Base-by-base conservation (phyloP, 1,140 invertebrate species). In the Atta texana region DNA sequence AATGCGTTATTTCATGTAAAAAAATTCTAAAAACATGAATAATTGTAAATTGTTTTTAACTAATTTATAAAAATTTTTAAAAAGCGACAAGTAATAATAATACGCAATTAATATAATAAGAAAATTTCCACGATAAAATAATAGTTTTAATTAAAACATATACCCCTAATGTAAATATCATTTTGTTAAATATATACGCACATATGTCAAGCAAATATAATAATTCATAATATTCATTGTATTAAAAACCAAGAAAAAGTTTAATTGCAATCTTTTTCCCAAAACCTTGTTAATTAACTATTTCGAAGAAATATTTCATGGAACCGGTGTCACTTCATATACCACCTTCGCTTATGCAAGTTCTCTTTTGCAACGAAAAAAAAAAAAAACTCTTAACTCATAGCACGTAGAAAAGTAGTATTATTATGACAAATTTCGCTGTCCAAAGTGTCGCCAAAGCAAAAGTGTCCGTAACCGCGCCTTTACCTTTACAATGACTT, bases 371-470 rank as follows among this genome's bases (percentile, higher is more conserved):
- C 39, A 44, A 31, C 10, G 59, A 59, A 59, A 57, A 49, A 5
- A 49, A 69, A 28, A 61, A 61, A 59, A 72, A 74, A 21, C 24
- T 16, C 39, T 31, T 75, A 59, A 59, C 68, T 74, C 39, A 21
- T 53, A 34, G 34, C 34, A 71, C 51, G 18, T 66, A 72, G 68
- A 39, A 69, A 84, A 84, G 80, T 84, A 61, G 68, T 61, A 84
- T 75, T 84, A 84, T 84, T 84, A 49, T 55, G 69, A 74, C 69
- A 84, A 84, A 69, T 84, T 74, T 75, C 28, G 21, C 53, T 81
- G 78, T 71, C 78, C 51, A 81, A 81, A 81, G 78, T 71, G 64
- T 81, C 31, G 78, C n/a, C 55, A 31, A 81, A 34, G 80, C 69
- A 74, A 75, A 75, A 74, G 55, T 53, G 55, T 55, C 34, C 53